Conservation (phyloP, 2,113 vertebrate genomes). For the Leptodactylus fuscus region DNA sequence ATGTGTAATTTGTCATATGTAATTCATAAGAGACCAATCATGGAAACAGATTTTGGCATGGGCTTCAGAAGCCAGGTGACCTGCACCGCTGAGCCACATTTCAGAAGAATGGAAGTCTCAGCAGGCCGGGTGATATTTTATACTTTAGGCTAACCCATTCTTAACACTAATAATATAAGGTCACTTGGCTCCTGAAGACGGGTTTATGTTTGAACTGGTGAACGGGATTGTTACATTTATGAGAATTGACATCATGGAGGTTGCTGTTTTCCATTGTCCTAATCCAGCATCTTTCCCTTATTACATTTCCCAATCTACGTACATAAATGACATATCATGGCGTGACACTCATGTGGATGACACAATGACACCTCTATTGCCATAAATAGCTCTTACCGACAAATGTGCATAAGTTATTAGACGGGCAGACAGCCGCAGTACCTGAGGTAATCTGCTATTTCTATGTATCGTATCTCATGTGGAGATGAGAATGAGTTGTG, state of each 20-base stretch:
- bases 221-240: not conserved
- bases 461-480: not conserved
- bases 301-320: not conserved
- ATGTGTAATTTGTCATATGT: not conserved
- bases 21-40: not conserved
- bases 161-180: not conserved
- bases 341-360: constrained; percentile 1
- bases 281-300: not conserved
- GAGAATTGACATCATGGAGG: not conserved
- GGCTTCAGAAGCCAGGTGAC: constrained; percentile 12
- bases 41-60: not conserved
- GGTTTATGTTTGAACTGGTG: not conserved
- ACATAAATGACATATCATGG: not conserved
- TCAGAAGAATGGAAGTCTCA: too few relatives aligned
- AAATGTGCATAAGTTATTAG: not conserved
- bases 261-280: not conserved
- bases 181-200: not conserved
- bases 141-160: not conserved
- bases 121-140: not conserved
- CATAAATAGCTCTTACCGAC: not conserved
- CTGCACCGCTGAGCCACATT: not conserved
- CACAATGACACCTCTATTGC: not conserved
- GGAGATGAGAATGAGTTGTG: constrained; percentile 40
- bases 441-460: not conserved
- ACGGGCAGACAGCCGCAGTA: not conserved